Evolutionary conservation across 2,113 vertebrate genomes (phyloP).

Genomic region (Trogon surrucura): DNA sequence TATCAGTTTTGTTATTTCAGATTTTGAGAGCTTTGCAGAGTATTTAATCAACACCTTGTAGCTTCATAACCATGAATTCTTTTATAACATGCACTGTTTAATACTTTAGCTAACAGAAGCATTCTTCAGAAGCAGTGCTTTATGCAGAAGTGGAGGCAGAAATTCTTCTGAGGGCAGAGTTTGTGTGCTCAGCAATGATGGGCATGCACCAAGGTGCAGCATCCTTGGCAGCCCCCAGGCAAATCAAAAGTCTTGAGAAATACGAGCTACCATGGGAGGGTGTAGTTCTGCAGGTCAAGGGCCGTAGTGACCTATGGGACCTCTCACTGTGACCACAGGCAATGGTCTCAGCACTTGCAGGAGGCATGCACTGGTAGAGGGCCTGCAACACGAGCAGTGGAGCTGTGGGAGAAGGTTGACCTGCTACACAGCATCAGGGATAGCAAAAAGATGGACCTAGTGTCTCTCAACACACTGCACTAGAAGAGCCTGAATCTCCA

Average conservation of each 20-base stretch:
- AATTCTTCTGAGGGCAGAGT: neutral
- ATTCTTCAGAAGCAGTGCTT: neutral
- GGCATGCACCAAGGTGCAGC: rapidly evolving
- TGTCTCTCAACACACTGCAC: neutral
- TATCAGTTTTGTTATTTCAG: neutral
- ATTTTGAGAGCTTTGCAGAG: neutral
- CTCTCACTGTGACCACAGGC: neutral
- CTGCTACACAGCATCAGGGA: neutral
- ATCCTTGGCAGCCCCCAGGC: neutral
- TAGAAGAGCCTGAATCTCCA: neutral
- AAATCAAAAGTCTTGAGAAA: neutral
- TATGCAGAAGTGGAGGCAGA: neutral
- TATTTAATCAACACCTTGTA: neutral
- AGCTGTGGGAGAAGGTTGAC: neutral
- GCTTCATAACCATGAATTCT: neutral
- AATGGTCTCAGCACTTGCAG: neutral
- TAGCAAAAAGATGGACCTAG: neutral
- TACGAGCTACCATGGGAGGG: neutral
- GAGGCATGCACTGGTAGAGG: rapidly evolving
- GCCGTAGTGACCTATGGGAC: neutral
- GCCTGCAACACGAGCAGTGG: neutral
- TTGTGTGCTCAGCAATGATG: neutral
- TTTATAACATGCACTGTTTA: neutral
- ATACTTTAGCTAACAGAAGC: neutral
- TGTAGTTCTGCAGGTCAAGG: too few species aligned